A percentile compares a stretch with the other conserved stretches of the same genome.
phyloP scores from a whole-genome alignment of 2,113 vertebrate species.

The Pao palembangensis region DNA sequence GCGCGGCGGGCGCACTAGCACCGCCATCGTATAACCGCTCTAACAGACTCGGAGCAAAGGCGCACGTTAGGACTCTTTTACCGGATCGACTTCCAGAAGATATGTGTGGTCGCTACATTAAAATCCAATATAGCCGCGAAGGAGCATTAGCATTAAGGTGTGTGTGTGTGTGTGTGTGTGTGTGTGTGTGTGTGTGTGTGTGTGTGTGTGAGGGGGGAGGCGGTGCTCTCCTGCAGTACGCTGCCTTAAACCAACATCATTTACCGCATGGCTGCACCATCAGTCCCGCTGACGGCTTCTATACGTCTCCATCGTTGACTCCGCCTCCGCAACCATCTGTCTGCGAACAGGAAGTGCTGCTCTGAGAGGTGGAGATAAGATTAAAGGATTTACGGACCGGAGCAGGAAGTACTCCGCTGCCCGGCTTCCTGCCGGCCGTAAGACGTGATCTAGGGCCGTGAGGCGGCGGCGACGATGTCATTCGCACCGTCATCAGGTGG shows the following conservation, averaged over 20 bases:
- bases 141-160: constrained; percentile 71
- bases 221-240: constrained; percentile 9
- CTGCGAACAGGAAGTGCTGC: background rate
- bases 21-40: constrained; percentile 65
- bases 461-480: too few species aligned
- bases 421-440: too few species aligned
- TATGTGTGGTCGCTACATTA: constrained; percentile 64
- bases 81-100: constrained; percentile 71
- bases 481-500: too few species aligned
- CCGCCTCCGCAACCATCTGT: constrained; percentile 5
- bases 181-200: constrained; percentile 24
- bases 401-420: too few species aligned
- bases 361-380: background rate
- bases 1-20: too few species aligned
- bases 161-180: constrained; percentile 37
- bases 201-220: constrained; percentile 21
- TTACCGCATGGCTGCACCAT: constrained; percentile 61
- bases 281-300: constrained; percentile 21
- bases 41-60: constrained; percentile 70
- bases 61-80: constrained; percentile 60
- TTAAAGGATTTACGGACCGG: background rate
- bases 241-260: constrained; percentile 72
- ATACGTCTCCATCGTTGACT: constrained; percentile 30
- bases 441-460: too few species aligned
- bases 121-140: constrained; percentile 75